Evolutionary conservation across 2,797 vertebrate genomes (phyloP), one percentile per base, ranked within the genome.

Genomic region (Alfaro cultratus): DNA sequence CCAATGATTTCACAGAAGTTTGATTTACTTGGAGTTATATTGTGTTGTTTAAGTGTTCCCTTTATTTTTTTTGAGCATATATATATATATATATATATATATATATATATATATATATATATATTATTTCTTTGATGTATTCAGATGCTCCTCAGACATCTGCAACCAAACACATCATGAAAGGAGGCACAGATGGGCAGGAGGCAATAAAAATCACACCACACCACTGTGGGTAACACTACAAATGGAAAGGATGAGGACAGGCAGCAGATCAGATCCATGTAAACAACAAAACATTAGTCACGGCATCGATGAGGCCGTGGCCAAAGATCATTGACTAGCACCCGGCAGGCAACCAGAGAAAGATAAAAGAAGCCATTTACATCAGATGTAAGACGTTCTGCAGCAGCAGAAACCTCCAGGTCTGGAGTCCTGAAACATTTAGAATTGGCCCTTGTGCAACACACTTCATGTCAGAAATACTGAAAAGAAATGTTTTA

Each of bases 71-170:
- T n/a, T n/a, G n/a, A n/a, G n/a, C n/a, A 43, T 39, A 39, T 41
- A 41, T 8, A 41, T 39, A 39, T 39, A 39, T 39, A 39, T 39
- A 39, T 18, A 9, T 13, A 60, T n/a, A n/a, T n/a, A n/a, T n/a
- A n/a, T n/a, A n/a, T n/a, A n/a, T n/a, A 43, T 39, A 39, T 41
- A 41, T 8, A 41, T 46, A 46, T 46, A 46, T 46, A 46, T 46
- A 4, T 23, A 12, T 18, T 36, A 36, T 36, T 36, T 67, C 11
- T 36, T 34, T 76, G 13, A 29, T n/a, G 62, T 12, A 39, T 67
- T 73, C 8, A 64, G 53, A 36, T 77, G 26, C 57, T 45, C 15
- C 62, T 68, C 41, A 73, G 23, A 49, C n/a, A 41, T 74, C 73
- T 74, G 39, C 2, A 10, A 62, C 9, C 29, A 6, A 60, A 60